These are phyloP conservation scores for Bombus pyrosoma DNA, from an alignment of 1,140 invertebrate species.

Conservation along the genomic window DNA sequence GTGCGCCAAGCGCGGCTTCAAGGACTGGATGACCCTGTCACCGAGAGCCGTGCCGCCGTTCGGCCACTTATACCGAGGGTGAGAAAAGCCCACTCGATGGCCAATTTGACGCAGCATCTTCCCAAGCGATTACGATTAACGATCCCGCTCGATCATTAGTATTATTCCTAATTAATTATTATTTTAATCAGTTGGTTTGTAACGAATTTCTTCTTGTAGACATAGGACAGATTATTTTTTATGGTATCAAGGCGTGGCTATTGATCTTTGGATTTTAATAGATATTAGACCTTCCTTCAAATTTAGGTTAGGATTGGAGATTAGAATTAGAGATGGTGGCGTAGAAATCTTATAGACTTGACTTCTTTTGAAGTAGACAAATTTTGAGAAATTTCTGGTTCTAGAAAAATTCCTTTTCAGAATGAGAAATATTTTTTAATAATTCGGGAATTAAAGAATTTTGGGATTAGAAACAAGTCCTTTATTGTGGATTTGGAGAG, in stretches of 20 bases:
- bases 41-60: constrained; percentile 26
- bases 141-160: not conserved
- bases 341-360: no score
- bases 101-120: constrained; percentile 22
- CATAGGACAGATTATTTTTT: not conserved
- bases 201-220: not conserved
- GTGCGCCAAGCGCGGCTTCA: constrained; percentile 58
- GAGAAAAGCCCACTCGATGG: constrained; percentile 49
- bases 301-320: not conserved
- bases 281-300: not conserved
- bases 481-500: no score
- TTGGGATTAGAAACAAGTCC: not conserved
- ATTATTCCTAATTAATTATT: not conserved
- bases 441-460: not conserved
- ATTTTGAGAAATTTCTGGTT: not conserved
- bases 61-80: constrained; percentile 42
- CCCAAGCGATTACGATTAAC: not conserved
- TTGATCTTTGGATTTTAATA: no score
- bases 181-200: no score
- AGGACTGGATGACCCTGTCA: constrained; percentile 68
- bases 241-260: not conserved
- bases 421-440: not conserved
- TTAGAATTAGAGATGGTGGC: no score
- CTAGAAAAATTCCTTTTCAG: not conserved
- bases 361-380: no score